Evolutionary conservation across 2,113 vertebrate genomes (phyloP).

Genomic region (Glaucidium brasilianum): DNA sequence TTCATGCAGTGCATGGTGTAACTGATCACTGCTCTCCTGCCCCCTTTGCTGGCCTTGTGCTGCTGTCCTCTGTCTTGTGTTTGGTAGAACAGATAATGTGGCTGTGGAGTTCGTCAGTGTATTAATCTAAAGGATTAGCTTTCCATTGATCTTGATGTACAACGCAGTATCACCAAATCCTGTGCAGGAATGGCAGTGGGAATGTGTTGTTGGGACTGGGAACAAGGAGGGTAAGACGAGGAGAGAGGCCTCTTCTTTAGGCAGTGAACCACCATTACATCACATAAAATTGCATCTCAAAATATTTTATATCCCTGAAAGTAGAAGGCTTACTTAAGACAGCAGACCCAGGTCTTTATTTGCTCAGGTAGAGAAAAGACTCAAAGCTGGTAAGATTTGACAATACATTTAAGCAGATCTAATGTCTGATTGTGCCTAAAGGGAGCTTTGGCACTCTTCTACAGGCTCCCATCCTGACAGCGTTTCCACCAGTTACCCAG

Average conservation of each 20-base stretch:
- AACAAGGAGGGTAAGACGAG: background rate
- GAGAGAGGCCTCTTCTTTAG: background rate
- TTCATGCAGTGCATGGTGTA: background rate
- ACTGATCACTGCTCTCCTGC: background rate
- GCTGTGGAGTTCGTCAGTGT: background rate
- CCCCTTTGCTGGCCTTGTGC: background rate
- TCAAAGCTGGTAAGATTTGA: background rate
- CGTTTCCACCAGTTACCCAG: background rate
- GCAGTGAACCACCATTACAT: background rate
- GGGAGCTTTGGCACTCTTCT: background rate
- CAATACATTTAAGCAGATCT: background rate
- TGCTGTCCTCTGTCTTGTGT: background rate
- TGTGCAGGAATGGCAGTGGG: background rate
- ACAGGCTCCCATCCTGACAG: background rate
- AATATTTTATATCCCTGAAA: background rate
- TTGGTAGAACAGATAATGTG: accelerated
- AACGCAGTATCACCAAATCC: background rate
- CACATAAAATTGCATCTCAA: background rate
- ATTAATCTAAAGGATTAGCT: background rate
- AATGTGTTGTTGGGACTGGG: background rate
- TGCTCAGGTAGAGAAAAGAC: background rate
- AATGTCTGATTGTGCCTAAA: background rate
- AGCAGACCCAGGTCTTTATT: background rate
- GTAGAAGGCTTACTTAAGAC: background rate
- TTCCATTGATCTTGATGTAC: background rate